These are phyloP conservation scores for Drosophila murphyi DNA, from an alignment of 1,140 invertebrate species.

Conservation along the genomic window DNA sequence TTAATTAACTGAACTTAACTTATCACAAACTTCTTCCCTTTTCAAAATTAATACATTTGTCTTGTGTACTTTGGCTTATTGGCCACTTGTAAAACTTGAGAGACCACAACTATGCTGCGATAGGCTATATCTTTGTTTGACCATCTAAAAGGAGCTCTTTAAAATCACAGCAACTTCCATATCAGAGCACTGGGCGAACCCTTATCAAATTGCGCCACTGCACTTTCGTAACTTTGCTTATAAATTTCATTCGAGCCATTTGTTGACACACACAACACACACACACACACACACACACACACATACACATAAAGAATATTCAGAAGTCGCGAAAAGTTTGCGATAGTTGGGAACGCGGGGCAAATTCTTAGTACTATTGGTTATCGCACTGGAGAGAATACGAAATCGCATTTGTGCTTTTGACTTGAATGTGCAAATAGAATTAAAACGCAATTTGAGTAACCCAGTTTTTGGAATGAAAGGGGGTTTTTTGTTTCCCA, in stretches of 20 bases:
- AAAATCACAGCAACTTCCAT: conserved; percentile 43
- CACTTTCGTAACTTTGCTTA: conserved; percentile 74
- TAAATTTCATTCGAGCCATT: conserved; percentile 81
- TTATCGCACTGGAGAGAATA: conserved; percentile 52
- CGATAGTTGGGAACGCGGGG: conserved; percentile 41
- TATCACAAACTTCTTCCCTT: conserved; percentile 53
- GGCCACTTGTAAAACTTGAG: conserved; percentile 48
- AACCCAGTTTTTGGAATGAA: conserved; percentile 52
- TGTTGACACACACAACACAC: conserved; percentile 62
- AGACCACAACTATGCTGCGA: conserved; percentile 63
- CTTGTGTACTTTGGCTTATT: conserved; percentile 62
- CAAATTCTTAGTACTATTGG: conserved; percentile 63
- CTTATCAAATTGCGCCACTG: conserved; percentile 60
- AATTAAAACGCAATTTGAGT: conserved; percentile 67
- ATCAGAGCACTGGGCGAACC: conserved; percentile 39
- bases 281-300: conserved; percentile 16
- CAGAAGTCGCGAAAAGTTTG: conserved; percentile 63
- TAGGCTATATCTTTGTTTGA: conserved; percentile 47
- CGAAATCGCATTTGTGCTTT: conserved; percentile 57
- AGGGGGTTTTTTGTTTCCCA: conserved; percentile 24
- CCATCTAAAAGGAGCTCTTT: conserved; percentile 45
- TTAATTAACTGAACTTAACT: conserved; percentile 69
- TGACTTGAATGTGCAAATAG: conserved; percentile 71
- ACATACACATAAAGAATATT: conserved; percentile 6
- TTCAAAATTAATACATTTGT: conserved; percentile 75